Evolutionary conservation across 2,797 vertebrate species (phyloP), one percentile per base, ranked within the genome.

Genomic region (Acrossocheilus wenchowensis): DNA sequence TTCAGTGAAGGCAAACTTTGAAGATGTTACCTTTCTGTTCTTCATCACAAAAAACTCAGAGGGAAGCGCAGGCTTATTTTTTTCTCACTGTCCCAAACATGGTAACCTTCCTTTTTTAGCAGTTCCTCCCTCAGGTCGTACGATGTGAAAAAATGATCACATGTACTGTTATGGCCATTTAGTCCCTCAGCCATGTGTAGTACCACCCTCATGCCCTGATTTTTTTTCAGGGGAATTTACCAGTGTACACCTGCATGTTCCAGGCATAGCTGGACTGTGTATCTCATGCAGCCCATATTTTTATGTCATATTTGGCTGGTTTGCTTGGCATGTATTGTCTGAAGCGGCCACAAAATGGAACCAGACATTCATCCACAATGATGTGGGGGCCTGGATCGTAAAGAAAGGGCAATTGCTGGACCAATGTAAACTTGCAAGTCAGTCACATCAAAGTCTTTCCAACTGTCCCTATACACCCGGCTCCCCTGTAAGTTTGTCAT

Each of bases 11-110:
- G 50, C 60, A 87, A 87, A 83, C 52, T 73, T 6, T 57, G 60
- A 83, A 78, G 64, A 84, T 83, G 82, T 84, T 79, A 84, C 48
- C 39, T 72, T 79, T 50, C 75, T 84, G 81, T 87, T 84, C 41
- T 87, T 81, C 78, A 71, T 71, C 68, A 39, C 39, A 36, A 82
- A 52, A 57, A 86, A 52, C 69, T 81, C 48, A 85, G 74, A 66
- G 12, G 14, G 64, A 45, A 82, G 64, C n/a, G 39, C 43, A 21
- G 62, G 26, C 79, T 21, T 36, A 30, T 12, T 54, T 69, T 41
- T 72, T 82, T 26, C 64, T 36, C 34, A 73, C 64, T 78, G 73
- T 87, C 36, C 62, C 64, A 8, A 68, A 54, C 73, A 54, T 71
- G 17, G 66, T 72, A 11, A 82, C 7, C 52, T 62, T 39, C 41